These are phyloP conservation scores for Bufo gargarizans DNA, from an alignment of 2,113 vertebrate genomes.

Conservation along the genomic window DNA sequence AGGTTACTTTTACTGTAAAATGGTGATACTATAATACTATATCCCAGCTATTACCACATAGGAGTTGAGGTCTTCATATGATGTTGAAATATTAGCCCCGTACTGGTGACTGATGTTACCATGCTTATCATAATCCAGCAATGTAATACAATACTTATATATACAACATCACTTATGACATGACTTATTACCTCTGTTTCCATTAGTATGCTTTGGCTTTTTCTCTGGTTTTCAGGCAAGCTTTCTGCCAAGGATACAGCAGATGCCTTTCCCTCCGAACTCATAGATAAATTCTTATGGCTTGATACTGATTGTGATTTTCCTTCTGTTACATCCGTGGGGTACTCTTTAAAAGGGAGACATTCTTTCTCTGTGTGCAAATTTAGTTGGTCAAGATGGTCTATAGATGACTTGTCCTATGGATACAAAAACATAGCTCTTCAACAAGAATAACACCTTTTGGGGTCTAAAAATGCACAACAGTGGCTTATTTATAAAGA, in stretches of 20 bases:
- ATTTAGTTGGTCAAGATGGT: neutral
- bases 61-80: too few relatives aligned
- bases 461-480: too few relatives aligned
- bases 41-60: too few relatives aligned
- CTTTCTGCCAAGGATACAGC: neutral
- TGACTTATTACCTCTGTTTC: conserved; percentile 17
- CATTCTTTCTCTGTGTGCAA: neutral
- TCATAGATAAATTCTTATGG: neutral
- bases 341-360: neutral
- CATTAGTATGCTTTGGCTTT: neutral
- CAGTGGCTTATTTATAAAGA: too few relatives aligned
- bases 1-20: too few relatives aligned
- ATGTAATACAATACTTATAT: too few relatives aligned
- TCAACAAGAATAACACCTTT: neutral
- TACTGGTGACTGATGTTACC: too few relatives aligned
- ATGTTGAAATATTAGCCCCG: too few relatives aligned
- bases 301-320: neutral
- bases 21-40: too few relatives aligned
- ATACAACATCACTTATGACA: too few relatives aligned
- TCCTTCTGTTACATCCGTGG: neutral
- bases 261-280: neutral
- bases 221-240: neutral
- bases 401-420: neutral
- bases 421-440: neutral
- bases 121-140: too few relatives aligned